Base-by-base conservation (phyloP, 2,797 vertebrate species). In the Toxotes lorentzi region DNA sequence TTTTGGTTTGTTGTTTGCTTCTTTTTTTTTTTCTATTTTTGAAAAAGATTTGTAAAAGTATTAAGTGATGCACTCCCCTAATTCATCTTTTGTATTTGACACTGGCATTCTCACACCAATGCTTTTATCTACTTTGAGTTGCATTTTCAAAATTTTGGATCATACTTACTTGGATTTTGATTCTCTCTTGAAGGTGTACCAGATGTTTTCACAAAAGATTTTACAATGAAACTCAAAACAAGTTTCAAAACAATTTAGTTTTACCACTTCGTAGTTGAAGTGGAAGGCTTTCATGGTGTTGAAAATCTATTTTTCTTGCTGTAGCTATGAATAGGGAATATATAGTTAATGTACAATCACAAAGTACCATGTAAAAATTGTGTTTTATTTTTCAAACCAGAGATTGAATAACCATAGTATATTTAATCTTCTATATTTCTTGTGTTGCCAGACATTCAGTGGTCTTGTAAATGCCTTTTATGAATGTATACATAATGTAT, bases 241-340 rank as follows among this genome's bases (percentile, higher is more conserved):
- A 58, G 74, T 51, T 81, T 72, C 71, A 78, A 82, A 85, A 65
- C 35, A 4, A 58, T 76, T 51, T 81, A 78, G 79, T 86, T 84
- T 87, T 43, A 56, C 83, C 90, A 86, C 90, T 89, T 80, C 87
- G 63, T 86, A 88, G 86, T 84, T 76, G 24, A 92, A 89, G 82
- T 92, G 88, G 84, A 86, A 82, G 75, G 66, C 73, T 89, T 82
- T 87, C 40, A 57, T 88, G 83, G 86, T 92, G 90, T 91, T 89
- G 67, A 91, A 92, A 91, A 89, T 90, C 83, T 93, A 92, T 93
- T 94, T 94, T 94, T 94, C 89, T 88, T 93, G 89, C 86, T 87
- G 79, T 92, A 93, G 75, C 82, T 80, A 81, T 81, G 73, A 89
- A 85, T 89, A 89, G 89, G 79, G 78, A 85, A 78, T 81, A 85